Evolutionary conservation across 2,888 invertebrate species (phyloP).

Genomic region (Aphrophora alni): DNA sequence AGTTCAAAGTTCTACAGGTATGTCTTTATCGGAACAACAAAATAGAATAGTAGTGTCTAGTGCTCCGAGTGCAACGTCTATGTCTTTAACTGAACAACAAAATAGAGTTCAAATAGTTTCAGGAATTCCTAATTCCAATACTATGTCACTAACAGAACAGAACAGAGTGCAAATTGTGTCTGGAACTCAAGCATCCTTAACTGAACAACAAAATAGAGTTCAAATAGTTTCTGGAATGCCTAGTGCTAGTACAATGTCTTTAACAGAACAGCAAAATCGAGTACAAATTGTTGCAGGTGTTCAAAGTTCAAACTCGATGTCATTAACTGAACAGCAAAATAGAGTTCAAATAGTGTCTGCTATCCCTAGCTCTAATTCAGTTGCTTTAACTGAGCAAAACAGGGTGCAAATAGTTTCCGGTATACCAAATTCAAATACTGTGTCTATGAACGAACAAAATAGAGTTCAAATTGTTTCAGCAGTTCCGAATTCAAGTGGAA

Average conservation of each 20-base stretch:
- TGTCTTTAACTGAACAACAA: conserved; percentile 28
- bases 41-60: conserved; percentile 41
- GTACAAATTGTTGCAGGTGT: conserved; percentile 45
- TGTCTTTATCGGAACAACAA: conserved; percentile 38
- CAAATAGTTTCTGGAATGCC: conserved; percentile 43
- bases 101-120: conserved; percentile 47
- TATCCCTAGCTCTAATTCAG: conserved; percentile 43
- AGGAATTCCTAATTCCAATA: conserved; percentile 47
- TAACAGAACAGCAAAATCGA: conserved; percentile 42
- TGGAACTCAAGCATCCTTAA: conserved; percentile 27
- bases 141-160: conserved; percentile 37
- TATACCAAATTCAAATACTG: conserved; percentile 42
- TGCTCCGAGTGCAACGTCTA: conserved; percentile 32
- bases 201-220: conserved; percentile 38
- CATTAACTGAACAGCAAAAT: conserved; percentile 48
- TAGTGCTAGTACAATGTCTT: conserved; percentile 22
- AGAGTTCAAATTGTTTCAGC: conserved; percentile 48
- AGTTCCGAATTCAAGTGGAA: conserved; percentile 38
- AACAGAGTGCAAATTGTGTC: conserved; percentile 48
- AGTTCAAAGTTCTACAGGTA: conserved; percentile 35
- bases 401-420: conserved; percentile 46
- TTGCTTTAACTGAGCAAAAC: conserved; percentile 47
- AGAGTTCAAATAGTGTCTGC: conserved; percentile 48
- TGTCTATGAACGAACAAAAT: conserved; percentile 46
- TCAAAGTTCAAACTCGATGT: conserved; percentile 39